Evolutionary conservation across 2,888 invertebrate genomes (phyloP).

Genomic region (Sisyra nigra): DNA sequence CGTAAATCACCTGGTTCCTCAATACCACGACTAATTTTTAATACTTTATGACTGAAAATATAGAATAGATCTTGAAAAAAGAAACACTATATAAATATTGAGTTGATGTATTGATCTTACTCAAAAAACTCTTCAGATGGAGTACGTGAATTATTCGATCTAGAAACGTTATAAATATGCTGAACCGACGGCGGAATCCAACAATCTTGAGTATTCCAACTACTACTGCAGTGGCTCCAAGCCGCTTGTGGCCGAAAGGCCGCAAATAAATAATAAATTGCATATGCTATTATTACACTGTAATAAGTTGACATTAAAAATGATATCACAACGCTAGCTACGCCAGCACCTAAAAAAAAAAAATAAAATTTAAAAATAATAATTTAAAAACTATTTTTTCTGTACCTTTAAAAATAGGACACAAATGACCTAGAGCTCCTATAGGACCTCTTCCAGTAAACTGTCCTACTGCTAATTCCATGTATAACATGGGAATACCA

Average conservation of each 20-base stretch:
- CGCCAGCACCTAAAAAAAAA: constrained; percentile 63
- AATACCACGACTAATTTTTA: constrained; percentile 70
- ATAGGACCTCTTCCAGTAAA: constrained; percentile 86
- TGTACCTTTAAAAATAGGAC: constrained; percentile 82
- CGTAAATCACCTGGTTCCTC: constrained; percentile 66
- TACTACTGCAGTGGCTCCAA: constrained; percentile 76
- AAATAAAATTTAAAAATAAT: constrained; percentile 1
- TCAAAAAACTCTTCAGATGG: constrained; percentile 88
- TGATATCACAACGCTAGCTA: constrained; percentile 87
- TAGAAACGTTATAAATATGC: constrained; percentile 36
- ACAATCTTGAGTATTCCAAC: constrained; percentile 73
- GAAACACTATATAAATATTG: neutral
- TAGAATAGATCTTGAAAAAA: neutral
- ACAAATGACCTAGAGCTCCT: constrained; percentile 78
- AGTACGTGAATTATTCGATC: constrained; percentile 58
- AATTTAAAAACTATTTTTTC: constrained; percentile 1
- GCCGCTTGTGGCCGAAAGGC: constrained; percentile 77
- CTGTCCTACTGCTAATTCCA: constrained; percentile 88
- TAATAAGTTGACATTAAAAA: constrained; percentile 92
- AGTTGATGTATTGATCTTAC: constrained; percentile 35
- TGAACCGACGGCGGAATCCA: constrained; percentile 46
- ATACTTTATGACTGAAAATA: constrained; percentile 61
- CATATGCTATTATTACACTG: constrained; percentile 89
- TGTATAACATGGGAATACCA: constrained; percentile 82
- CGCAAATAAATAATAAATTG: constrained; percentile 84